Evolutionary conservation across 2,888 invertebrate genomes (phyloP).

Genomic region (Lasioglossum morio): DNA sequence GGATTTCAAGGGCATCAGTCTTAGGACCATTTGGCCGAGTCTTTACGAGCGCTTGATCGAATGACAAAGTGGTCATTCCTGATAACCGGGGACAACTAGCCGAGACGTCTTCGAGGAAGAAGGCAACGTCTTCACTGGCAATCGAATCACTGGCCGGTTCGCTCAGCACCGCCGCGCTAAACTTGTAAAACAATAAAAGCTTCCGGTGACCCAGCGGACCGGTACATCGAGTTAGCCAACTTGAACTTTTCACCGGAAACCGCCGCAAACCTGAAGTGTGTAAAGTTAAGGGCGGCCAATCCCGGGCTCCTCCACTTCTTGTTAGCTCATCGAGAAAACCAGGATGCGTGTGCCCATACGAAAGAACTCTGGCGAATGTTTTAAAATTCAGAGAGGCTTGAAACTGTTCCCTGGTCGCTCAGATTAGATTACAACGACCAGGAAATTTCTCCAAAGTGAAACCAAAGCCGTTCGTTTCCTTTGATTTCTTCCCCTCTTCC

Average conservation of each 20-base stretch:
- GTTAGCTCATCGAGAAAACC: conserved; percentile 7
- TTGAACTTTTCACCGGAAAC: conserved; percentile 70
- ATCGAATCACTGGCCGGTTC: conserved; percentile 77
- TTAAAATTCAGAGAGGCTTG: conserved; percentile 15
- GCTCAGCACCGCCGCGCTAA: conserved; percentile 65
- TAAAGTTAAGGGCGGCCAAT: conserved; percentile 30
- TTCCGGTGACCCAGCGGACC: conserved; percentile 79
- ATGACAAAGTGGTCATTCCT: conserved; percentile 42
- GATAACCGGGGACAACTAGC: conserved; percentile 49
- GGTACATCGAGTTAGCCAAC: conserved; percentile 74
- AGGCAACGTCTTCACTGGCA: conserved; percentile 64
- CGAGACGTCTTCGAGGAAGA: conserved; percentile 53
- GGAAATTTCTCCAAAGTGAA: neutral
- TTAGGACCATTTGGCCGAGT: neutral
- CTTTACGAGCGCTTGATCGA: conserved; percentile 32
- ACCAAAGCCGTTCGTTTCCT: neutral
- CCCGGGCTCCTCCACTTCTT: conserved; percentile 31
- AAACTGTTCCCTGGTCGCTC: conserved; percentile 9
- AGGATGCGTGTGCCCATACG: neutral
- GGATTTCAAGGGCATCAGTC: conserved; percentile 24
- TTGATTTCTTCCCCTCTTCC: neutral
- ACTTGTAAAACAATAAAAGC: conserved; percentile 85
- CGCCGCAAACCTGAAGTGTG: conserved; percentile 47
- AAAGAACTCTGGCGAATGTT: neutral
- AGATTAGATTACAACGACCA: conserved; percentile 4